Base-by-base conservation (phyloP, 1,140 invertebrate genomes). In the Sminthurides bifidus region DNA sequence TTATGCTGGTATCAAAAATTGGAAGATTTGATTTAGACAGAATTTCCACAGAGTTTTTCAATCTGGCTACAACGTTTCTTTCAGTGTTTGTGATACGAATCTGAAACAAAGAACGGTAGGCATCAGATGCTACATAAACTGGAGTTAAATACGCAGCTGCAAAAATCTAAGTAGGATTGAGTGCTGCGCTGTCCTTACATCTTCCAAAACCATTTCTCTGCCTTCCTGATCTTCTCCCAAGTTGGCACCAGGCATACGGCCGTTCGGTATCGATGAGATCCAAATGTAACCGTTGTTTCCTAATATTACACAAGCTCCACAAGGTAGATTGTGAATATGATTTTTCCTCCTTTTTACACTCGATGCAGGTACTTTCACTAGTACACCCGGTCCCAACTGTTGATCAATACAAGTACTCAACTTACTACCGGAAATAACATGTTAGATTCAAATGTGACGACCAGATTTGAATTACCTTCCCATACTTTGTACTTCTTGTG, bases 251-350 rank as follows among this genome's bases (percentile, higher is more conserved):
- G 63, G 63, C 63, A 65, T 65, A n/a, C 63, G 29, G 15, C 63
- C 63, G 44, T 65, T 61, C 3, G 48, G 43, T 46, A 77, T 81
- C 15, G 89, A 86, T 52, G 81, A 84, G 45, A 99, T 86, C 91
- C 92, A 98, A 50, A 98, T 83, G 64, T 84, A 95, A 0, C 96
- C 95, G 72, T 99, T 98, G 65, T 91, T 92, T 8, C 94, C 94
- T 8, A 98, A 77, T 54, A 98, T 95, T 8, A 98, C 73, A 60
- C 83, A 88, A 0, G 85, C 84, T 0, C 93, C 93, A 70, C 84
- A 88, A 1, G 85, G 81, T 30, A 98, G 74, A 71, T 87, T 87
- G 67, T 97, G 92, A 69, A 97, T 98, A 72, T 98, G 93, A 40
- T 86, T 92, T 71, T 98, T 99, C 46, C 89, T 80, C 23, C 92